Evolutionary conservation across 2,797 vertebrate genomes (phyloP).

Genomic region (Parauchenoglanis punctatus): DNA sequence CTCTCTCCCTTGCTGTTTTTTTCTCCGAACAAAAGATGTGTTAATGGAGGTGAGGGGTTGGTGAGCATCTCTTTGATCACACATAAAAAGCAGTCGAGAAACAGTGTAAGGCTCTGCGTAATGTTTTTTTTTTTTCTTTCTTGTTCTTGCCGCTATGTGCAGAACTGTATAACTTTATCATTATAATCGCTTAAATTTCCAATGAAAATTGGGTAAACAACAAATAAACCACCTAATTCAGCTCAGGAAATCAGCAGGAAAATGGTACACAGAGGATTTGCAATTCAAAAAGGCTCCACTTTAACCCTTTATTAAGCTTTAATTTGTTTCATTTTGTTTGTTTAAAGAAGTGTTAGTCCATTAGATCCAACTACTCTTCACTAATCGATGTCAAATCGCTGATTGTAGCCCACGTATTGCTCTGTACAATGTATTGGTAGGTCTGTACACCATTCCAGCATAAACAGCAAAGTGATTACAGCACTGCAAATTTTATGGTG

Average conservation of each 20-base stretch:
- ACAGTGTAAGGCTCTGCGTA: neutral
- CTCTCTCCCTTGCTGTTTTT: neutral
- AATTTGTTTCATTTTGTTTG: neutral
- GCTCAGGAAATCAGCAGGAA: neutral
- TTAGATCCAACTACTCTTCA: neutral
- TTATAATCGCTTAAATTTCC: neutral
- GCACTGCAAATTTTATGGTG: neutral
- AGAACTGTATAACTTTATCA: neutral
- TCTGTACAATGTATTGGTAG: neutral
- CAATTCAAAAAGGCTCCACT: neutral
- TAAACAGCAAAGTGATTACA: too few species aligned
- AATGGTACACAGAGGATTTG: neutral
- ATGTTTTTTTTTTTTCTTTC: neutral
- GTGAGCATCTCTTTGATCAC: constrained; percentile 1
- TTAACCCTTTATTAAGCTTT: neutral
- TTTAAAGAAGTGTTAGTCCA: neutral
- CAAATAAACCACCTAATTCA: neutral
- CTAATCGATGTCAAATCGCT: neutral
- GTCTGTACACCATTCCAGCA: neutral
- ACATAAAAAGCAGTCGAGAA: constrained; percentile 14
- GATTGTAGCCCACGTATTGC: neutral
- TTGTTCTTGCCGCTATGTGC: neutral
- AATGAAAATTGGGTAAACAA: constrained; percentile 6
- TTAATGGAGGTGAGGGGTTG: constrained; percentile 23
- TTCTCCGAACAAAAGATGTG: neutral